A percentile compares a stretch with the other conserved stretches of the same genome.
Conservation (phyloP, 2,888 invertebrate genomes). For the Drosophila maculinotata region DNA sequence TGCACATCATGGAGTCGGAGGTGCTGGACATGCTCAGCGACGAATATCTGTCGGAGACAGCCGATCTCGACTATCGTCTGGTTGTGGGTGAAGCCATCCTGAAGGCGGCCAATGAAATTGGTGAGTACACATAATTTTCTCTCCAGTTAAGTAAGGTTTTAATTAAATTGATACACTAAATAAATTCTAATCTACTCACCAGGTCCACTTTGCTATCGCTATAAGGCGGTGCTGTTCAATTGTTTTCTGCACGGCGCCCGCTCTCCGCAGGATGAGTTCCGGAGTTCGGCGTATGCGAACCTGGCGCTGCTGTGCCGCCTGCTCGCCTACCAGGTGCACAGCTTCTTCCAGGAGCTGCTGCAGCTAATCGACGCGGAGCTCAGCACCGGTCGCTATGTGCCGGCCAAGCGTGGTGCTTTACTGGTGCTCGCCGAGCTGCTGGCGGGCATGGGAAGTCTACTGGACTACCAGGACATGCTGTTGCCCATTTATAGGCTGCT, state of each 20-base stretch:
- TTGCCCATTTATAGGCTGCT: slow-evolving; percentile 83
- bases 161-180: no score
- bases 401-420: slow-evolving; percentile 83
- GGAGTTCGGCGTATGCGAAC: slow-evolving; percentile 84
- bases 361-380: slow-evolving; percentile 79
- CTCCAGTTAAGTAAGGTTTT: no score
- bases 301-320: slow-evolving; percentile 82
- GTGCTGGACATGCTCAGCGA: slow-evolving; percentile 83
- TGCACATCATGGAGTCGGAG: slow-evolving; percentile 80
- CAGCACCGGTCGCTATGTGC: slow-evolving; percentile 80
- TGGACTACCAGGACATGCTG: slow-evolving; percentile 83
- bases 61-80: slow-evolving; percentile 80
- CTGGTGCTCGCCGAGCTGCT: slow-evolving; percentile 83
- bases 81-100: slow-evolving; percentile 84
- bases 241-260: slow-evolving; percentile 82
- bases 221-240: slow-evolving; percentile 82
- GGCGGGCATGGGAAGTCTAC: slow-evolving; percentile 82
- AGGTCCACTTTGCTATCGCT: slow-evolving; percentile 83
- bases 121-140: no score
- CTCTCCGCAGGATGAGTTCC: slow-evolving; percentile 80
- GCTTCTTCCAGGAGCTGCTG: slow-evolving; percentile 83
- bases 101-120: slow-evolving; percentile 81
- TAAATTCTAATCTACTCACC: neutral
- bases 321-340: slow-evolving; percentile 83
- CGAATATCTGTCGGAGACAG: slow-evolving; percentile 81